A percentile compares a stretch with the other conserved stretches of the same genome.
phyloP scores from a whole-genome alignment of 2,888 invertebrate genomes.

The Acanthococcus lagerstroemiae region DNA sequence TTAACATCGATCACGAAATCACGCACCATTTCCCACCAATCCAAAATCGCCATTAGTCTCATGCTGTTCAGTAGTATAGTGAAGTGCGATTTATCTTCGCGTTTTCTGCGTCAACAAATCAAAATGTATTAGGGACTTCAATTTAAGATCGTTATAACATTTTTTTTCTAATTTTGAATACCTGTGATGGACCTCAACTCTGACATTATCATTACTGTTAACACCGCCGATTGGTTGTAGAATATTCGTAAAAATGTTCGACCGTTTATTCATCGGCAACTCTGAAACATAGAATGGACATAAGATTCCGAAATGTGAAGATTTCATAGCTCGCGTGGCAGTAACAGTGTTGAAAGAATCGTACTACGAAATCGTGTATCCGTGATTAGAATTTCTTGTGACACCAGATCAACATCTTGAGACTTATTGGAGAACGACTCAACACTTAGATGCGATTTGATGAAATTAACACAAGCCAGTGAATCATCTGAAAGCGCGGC shows the following conservation, averaged over 20 bases:
- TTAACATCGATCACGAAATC: constrained; percentile 57
- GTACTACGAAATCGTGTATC: constrained; percentile 59
- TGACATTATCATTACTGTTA: constrained; percentile 49
- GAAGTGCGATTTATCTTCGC: constrained; percentile 60
- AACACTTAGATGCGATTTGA: constrained; percentile 73
- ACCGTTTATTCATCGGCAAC: constrained; percentile 58
- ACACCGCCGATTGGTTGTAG: constrained; percentile 62
- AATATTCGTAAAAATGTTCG: constrained; percentile 81
- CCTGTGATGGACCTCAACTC: constrained; percentile 60
- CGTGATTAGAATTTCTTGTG: constrained; percentile 73
- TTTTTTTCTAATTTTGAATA: constrained; percentile 38
- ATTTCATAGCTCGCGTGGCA: too few relatives aligned
- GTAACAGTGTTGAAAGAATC: too few relatives aligned
- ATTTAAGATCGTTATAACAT: constrained; percentile 5
- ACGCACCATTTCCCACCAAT: constrained; percentile 80
- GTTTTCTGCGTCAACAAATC: constrained; percentile 45
- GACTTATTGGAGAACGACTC: constrained; percentile 80
- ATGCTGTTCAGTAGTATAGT: constrained; percentile 88
- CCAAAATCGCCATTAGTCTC: constrained; percentile 84
- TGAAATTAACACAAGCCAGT: constrained; percentile 81
- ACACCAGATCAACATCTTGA: constrained; percentile 85
- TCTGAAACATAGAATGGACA: constrained; percentile 31
- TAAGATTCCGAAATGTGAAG: too few relatives aligned
- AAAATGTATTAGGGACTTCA: not conserved
- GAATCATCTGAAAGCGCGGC: constrained; percentile 44